Base-by-base conservation (phyloP, 2,797 vertebrate genomes). In the Gallirallus australis region DNA sequence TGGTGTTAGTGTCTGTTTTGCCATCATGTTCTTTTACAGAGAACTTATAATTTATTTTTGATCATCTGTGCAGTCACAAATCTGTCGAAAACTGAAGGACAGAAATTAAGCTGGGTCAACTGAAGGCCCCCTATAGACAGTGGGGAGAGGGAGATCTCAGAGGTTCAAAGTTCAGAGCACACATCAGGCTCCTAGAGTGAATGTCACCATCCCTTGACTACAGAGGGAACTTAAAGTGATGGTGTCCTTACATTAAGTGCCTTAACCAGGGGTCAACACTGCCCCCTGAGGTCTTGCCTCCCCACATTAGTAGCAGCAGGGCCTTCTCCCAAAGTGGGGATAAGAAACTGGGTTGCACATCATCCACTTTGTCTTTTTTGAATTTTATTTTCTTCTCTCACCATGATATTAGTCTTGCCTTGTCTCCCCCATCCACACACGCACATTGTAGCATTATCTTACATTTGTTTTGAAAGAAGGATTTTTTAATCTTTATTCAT, bases 41-140 rank as follows among this genome's bases (percentile, higher is more conserved):
- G 21, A 94, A 81, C 39, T 71, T 97, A 28, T 52, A 69, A 19
- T 19, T 87, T 80, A 93, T 89, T 39, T 98, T 98, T 85, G 85
- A 79, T 57, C 98, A n/a, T 40, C 17, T 50, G 15, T 9, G 12
- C 47, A 78, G 25, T 59, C 42, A 71, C 30, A 75, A 71, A 82
- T 63, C 25, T 59, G 8, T n/a, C 54, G 25, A 24, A 90, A 77
- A 66, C 30, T 33, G 30, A 89, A 78, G 35, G 27, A 59, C 7
- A 25, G n/a, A 81, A 65, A 9, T 70, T 30, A 52, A 53, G 6
- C 81, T 48, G 81, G 15, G 11, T 45, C 33, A 82, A 8, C 31
- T 1, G 2, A 91, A n/a, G 25, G 35, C 6, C 4, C 19, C 23
- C 28, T 79, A 8, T 24, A 81, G 78, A 13, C 42, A 50, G 12